Base-by-base conservation (phyloP, 2,797 vertebrate species). In the Macropodus opercularis region DNA sequence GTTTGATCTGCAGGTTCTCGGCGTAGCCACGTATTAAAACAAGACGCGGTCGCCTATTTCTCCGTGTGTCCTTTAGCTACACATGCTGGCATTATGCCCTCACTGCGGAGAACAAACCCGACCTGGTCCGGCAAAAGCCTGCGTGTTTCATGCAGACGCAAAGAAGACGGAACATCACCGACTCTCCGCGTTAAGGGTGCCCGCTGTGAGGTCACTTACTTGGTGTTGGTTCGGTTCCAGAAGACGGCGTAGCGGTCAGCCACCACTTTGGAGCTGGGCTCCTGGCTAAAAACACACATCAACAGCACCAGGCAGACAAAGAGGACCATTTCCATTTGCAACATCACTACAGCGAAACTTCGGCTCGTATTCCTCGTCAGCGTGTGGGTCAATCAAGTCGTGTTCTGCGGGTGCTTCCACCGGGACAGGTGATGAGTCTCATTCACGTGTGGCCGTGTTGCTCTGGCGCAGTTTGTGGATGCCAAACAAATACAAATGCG, bases 211-310 rank as follows among this genome's bases (percentile, higher is more conserved):
- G 72, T 35, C 63, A 83, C 94, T 94, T 94, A 98, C 97, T 94
- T 97, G 91, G 94, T 92, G 90, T 98, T 98, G 92, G 93, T 96
- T 89, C 94, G 94, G 94, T 98, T 98, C 97, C 97, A 98, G 93
- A 96, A 98, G 89, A 98, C 96, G 59, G 96, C 96, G 87, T 97
- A 98, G 91, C 97, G 96, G 88, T 98, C 97, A 55, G 97, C 96
- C 87, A 96, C 95, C 91, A 94, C 94, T 93, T 98, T 98, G 92
- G 96, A 95, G 90, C 95, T 94, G 76, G 95, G 94, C 87, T 98
- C 96, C 90, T 98, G 96, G 91, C 95, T 93, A 87, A 93, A 90
- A 88, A 91, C 93, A 94, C 96, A 92, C 95, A 95, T 95, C 94
- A 94, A 94, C 91, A 98, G 92, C 92, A 94, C 77, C 93, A 95